A percentile compares a stretch with the other conserved stretches of the same genome.
These are phyloP conservation scores for Aplocera efformata DNA, from an alignment of 2,888 invertebrate genomes.

Conservation along the genomic window DNA sequence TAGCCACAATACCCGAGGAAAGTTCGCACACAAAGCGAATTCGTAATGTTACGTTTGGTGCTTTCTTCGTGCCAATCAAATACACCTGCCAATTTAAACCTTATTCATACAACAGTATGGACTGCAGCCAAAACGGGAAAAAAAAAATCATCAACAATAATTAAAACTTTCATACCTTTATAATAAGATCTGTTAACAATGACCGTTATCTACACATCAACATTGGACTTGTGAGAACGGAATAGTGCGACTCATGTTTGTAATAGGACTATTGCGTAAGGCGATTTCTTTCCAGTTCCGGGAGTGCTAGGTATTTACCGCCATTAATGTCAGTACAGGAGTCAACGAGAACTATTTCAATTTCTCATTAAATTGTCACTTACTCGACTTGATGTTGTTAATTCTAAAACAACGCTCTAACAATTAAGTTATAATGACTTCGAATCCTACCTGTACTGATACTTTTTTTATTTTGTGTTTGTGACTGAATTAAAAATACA, in stretches of 20 bases:
- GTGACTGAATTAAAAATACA: too few species aligned
- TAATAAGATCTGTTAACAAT: slow-evolving; percentile 44
- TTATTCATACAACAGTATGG: slow-evolving; percentile 17
- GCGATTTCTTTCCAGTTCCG: slow-evolving; percentile 2
- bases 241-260: slow-evolving; percentile 15
- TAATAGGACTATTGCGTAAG: slow-evolving; percentile 20
- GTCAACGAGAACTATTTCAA: slow-evolving; percentile 9
- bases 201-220: slow-evolving; percentile 26
- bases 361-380: slow-evolving; percentile 4
- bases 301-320: slow-evolving; percentile 9
- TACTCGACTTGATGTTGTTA: too few species aligned
- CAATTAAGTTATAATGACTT: too few species aligned
- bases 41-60: slow-evolving; percentile 53
- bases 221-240: slow-evolving; percentile 22
- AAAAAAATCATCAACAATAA: slow-evolving; percentile 46
- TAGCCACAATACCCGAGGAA: slow-evolving; percentile 58
- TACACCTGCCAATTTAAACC: slow-evolving; percentile 20
- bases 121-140: slow-evolving; percentile 19
- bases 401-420: too few species aligned
- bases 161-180: slow-evolving; percentile 61
- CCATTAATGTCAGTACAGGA: not conserved
- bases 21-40: slow-evolving; percentile 56
- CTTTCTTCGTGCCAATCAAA: slow-evolving; percentile 35
- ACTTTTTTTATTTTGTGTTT: too few species aligned
- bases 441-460: too few species aligned